Base-by-base conservation (phyloP, 2,797 vertebrate species). In the Leucoraja ocellata region DNA sequence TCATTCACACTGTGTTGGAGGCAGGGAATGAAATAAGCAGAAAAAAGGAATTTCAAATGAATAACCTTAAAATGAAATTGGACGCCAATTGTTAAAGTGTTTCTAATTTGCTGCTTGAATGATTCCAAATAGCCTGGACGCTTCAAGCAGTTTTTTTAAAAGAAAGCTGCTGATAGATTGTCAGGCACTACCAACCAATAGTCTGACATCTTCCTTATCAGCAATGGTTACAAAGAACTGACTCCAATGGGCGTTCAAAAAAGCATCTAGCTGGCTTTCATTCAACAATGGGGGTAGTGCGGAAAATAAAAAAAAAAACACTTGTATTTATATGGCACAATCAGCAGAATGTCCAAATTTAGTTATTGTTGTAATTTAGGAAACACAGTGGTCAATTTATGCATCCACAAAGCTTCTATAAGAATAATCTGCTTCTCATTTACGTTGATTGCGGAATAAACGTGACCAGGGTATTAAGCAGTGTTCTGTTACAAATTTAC, bases 51-150 rank as follows among this genome's bases (percentile, higher is more conserved):
- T 88, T 68, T 65, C 14, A 88, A 68, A 88, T 18, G 21, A 88
- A 68, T 88, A 68, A 88, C n/a, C 61, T 88, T 32, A 88, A 65
- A 68, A 88, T 36, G n/a, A 88, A 88, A 88, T 88, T 88, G 84
- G 84, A 88, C 68, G 84, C 65, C 84, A 88, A 32, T 32, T 32
- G 1, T 73, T 61, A 36, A 71, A 84, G 88, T 84, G 54, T 93
- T 94, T 94, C 46, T 93, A 93, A 94, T 94, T 94, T 94, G 91
- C 81, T 80, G 93, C 93, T 76, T 92, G 93, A 25, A 65, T 92
- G 93, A 25, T 68, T 93, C 28, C 91, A 93, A 93, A 63, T n/a
- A 88, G 65, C 28, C 58, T 6, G 58, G 54, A 25, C n/a, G 54
- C 83, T 61, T 46, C n/a, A 58, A 61, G 83, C 28, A 58, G 83